Conservation (phyloP, 2,888 invertebrate genomes). For the Nipponacmea schrenckii region DNA sequence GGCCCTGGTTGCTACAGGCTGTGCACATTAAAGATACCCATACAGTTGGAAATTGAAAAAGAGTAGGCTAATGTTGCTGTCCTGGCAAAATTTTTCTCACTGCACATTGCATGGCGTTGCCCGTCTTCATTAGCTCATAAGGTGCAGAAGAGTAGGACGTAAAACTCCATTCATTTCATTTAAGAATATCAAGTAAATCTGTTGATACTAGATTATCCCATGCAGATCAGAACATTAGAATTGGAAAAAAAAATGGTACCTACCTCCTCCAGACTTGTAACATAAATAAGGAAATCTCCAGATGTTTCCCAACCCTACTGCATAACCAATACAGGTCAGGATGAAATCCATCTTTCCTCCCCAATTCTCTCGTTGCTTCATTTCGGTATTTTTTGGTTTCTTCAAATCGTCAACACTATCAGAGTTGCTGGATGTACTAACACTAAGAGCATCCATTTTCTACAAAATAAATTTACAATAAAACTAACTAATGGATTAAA, state of each 20-base stretch:
- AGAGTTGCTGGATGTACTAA: constrained; percentile 23
- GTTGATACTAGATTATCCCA: too few relatives aligned
- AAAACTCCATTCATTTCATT: too few relatives aligned
- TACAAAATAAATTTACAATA: background rate
- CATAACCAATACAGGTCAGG: constrained; percentile 52
- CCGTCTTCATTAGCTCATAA: too few relatives aligned
- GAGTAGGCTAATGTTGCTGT: too few relatives aligned
- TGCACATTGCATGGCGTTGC: too few relatives aligned
- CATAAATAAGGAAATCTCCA: constrained; percentile 54
- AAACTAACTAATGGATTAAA: background rate
- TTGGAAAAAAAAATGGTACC: constrained; percentile 5
- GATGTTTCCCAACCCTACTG: constrained; percentile 52
- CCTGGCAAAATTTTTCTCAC: too few relatives aligned
- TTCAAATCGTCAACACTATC: constrained; percentile 27
- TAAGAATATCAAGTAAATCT: too few relatives aligned
- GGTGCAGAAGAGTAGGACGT: too few relatives aligned
- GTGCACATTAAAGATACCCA: too few relatives aligned
- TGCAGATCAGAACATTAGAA: too few relatives aligned
- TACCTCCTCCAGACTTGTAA: constrained; percentile 53
- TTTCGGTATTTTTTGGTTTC: constrained; percentile 21
- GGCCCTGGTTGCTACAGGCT: too few relatives aligned
- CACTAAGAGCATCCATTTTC: constrained; percentile 20
- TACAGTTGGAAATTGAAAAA: too few relatives aligned
- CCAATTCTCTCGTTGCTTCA: constrained; percentile 44
- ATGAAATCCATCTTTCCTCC: constrained; percentile 49